phyloP scores from a whole-genome alignment of 2,113 vertebrate species.

The Phocoena sinus region DNA sequence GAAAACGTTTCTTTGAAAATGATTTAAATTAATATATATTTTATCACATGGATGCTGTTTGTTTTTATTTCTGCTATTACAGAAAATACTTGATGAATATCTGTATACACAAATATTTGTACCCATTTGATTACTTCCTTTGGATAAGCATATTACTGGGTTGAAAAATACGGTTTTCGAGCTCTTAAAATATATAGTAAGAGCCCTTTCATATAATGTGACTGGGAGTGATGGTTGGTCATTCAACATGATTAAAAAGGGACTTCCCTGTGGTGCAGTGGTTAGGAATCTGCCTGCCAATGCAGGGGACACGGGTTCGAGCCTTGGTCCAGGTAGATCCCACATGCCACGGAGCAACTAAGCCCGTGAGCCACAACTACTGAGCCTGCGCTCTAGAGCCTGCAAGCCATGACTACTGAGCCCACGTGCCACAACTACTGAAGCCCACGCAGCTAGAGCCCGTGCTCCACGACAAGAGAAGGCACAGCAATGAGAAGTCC shows the following conservation, averaged over 20 bases:
- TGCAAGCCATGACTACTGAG: no score
- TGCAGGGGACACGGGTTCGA: no score
- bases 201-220: background rate
- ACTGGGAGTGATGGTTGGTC: background rate
- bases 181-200: background rate
- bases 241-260: background rate
- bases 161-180: background rate
- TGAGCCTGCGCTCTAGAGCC: no score
- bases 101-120: background rate
- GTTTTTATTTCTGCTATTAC: background rate
- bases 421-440: no score
- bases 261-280: no score
- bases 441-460: no score
- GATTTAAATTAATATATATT: background rate
- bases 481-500: no score
- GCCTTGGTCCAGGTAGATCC: no score
- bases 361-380: no score
- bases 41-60: background rate
- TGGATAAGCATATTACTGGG: background rate
- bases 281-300: no score
- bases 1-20: background rate
- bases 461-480: no score
- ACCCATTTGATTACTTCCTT: background rate
- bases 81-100: background rate
- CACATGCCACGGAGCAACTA: no score